Percentiles rank a stretch among this genome's conserved stretches.
Evolutionary conservation across 2,797 vertebrate genomes (phyloP).

Genomic region (Lerista edwardsae): DNA sequence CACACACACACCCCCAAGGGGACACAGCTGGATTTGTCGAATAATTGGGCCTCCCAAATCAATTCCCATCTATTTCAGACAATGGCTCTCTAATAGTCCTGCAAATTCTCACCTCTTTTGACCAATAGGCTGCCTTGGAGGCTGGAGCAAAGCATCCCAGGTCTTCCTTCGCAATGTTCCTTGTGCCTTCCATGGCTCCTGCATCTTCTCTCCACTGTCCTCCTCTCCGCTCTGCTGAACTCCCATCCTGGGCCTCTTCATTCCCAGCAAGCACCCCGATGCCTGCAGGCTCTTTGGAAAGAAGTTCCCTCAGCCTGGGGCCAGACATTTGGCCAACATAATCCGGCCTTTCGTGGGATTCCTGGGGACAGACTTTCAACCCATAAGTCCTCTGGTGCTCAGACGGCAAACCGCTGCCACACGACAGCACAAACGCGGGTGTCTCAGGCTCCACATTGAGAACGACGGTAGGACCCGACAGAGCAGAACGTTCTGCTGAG

Average conservation of each 20-base stretch:
- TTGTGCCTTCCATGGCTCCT: conserved; percentile 19
- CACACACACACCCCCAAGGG: neutral
- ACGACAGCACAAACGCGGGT: conserved; percentile 9
- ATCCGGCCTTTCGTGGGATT: conserved; percentile 37
- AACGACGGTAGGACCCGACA: conserved; percentile 37
- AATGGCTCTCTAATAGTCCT: neutral
- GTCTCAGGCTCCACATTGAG: conserved; percentile 48
- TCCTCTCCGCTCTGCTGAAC: conserved; percentile 36
- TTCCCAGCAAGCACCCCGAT: conserved; percentile 39
- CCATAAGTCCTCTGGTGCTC: conserved; percentile 41
- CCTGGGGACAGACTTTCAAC: conserved; percentile 25
- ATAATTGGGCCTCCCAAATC: neutral
- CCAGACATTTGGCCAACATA: conserved; percentile 22
- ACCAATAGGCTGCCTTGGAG: conserved; percentile 1
- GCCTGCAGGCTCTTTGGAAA: conserved; percentile 26
- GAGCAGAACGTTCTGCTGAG: conserved; percentile 58
- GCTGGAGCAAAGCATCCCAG: conserved; percentile 23
- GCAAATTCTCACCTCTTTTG: conserved; percentile 70
- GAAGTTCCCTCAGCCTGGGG: conserved; percentile 38
- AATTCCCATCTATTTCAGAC: neutral
- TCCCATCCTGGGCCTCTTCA: conserved; percentile 35
- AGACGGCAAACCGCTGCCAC: conserved; percentile 35
- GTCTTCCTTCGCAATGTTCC: conserved; percentile 43
- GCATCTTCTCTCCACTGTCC: conserved; percentile 26
- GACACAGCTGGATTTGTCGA: neutral